Evolutionary conservation across 2,797 vertebrate genomes (phyloP), one percentile per base, ranked within the genome.

Genomic region (Trematomus bernacchii): DNA sequence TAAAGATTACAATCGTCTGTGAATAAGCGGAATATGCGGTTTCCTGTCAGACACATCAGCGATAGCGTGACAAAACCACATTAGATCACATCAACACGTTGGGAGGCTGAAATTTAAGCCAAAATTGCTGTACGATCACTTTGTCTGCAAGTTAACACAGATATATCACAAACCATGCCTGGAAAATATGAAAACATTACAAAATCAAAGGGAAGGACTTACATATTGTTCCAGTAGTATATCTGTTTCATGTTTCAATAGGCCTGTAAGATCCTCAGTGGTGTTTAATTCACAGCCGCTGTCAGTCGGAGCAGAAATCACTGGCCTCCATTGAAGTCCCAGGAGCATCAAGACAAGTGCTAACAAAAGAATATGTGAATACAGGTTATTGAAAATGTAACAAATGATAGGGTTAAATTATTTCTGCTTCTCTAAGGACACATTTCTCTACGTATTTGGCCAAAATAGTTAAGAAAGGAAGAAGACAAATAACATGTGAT

Each of bases 201-300:
- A 27, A 3, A 62, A 48, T 54, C n/a, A 55, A 37, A 4, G 19
- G 23, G 3, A 14, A 18, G 14, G 12, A 90, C 91, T 92, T 80
- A 92, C 92, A 71, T 82, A 79, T 11, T 2, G 0, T 0, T 0
- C 0, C 54, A 48, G 53, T 6, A 80, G 30, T 0, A 1, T 0
- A 0, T 6, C 0, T 4, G 44, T 11, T 18, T 85, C 2, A 0
- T 0, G 0, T 10, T 0, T 0, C 8, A 85, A 1, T 3, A 23
- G 0, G 0, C 0, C 0, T 8, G 59, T 11, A 9, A 66, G 1
- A 0, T 0, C 0, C 2, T 0, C 0, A 0, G 2, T 3, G 0
- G 0, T 1, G 0, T 12, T 0, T 11, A 85, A 0, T 0, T 6
- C 0, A 64, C 70, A 59, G 11, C 1, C 1, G 10, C 0, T 0